Base-by-base conservation (phyloP, 2,888 invertebrate species). In the Onchidella celtica region DNA sequence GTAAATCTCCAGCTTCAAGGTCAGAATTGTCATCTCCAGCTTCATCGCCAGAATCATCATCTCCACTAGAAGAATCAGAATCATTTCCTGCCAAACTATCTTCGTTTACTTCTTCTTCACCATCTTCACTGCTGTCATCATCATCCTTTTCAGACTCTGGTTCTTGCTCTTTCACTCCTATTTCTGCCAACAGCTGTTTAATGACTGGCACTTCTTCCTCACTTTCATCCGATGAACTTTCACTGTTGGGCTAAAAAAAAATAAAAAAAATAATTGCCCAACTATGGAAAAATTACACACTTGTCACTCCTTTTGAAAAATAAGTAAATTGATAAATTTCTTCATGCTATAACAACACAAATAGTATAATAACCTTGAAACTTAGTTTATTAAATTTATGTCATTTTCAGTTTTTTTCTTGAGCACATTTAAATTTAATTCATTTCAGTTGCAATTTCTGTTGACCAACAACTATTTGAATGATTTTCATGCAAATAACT, bases 151-250 rank as follows among this genome's bases (percentile, higher is more conserved):
- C 73, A 24, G 38, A 59, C 57, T 72, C 72, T n/a, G 66, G 61
- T 32, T 24, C 73, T 9, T 76, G 70, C 34, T 76, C 70, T 55
- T 55, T 76, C 34, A 34, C 68, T 34, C 70, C 76, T 21, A 72
- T 79, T 47, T 78, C 78, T 9, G 32, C 61, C 69, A 61, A 59
- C 3, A 73, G 59, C n/a, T 78, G 69, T 59, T 73, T 77, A 17
- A 66, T 78, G n/a, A 65, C 29, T 40, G 91, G 85, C 9, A 88
- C 88, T 1, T 91, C 91, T 47, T 91, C 78, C 17, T 91, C 91
- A 47, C 82, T 80, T 80, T 91, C 91, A 74, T 92, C 92, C 36
- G 86, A 85, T 6, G 84, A 34, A 78, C 91, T 92, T 6, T 90
- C 89, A 82, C 90, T 87, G 11, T 90, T 90, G 4, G 89, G 88